Base-by-base conservation (phyloP, 2,797 vertebrate species). In the Pangasius djambal region DNA sequence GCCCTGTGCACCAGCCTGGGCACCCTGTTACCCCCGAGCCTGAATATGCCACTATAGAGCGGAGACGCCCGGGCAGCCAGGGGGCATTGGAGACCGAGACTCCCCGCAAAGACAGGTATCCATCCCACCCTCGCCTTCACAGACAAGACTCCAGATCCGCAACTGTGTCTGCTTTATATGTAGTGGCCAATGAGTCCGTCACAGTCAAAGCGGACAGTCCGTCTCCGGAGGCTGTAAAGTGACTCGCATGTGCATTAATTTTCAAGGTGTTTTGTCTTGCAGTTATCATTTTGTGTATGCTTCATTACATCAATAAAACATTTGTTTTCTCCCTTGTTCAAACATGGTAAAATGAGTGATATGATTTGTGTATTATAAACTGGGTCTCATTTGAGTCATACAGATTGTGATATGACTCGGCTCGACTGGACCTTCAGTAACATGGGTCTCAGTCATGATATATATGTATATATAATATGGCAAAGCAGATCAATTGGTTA, bases 91-190 rank as follows among this genome's bases (percentile, higher is more conserved):
- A 91, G 28, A 85, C 52, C 2, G 98, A 98, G 92, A 90, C 96
- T 69, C 90, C 96, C 91, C 98, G 98, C 95, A 99, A 98, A 96
- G 98, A 99, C 92, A 97, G 97, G 98, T 99, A 95, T 44, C 96
- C 95, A 94, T 95, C 95, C 93, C 95, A 95, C 92, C 95, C 94
- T 92, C 94, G 94, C 94, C 94, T 94, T 94, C 93, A 94, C 95
- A 95, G 95, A 93, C 95, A 96, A 94, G 95, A 95, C 93, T 95
- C 94, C 34, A 93, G 94, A 92, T 92, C 94, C 90, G 88, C 94
- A 8, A 94, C 90, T 1, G 94, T 95, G 86, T 94, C 95, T 44
- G 96, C 96, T 52, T 94, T 95, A 91, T 96, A 96, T 94, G 93
- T 96, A 93, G 96, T 95, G 94, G 96, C 96, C 83, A 91, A 94